Evolutionary conservation across 1,140 invertebrate genomes (phyloP).

Genomic region (Aplysia californica): DNA sequence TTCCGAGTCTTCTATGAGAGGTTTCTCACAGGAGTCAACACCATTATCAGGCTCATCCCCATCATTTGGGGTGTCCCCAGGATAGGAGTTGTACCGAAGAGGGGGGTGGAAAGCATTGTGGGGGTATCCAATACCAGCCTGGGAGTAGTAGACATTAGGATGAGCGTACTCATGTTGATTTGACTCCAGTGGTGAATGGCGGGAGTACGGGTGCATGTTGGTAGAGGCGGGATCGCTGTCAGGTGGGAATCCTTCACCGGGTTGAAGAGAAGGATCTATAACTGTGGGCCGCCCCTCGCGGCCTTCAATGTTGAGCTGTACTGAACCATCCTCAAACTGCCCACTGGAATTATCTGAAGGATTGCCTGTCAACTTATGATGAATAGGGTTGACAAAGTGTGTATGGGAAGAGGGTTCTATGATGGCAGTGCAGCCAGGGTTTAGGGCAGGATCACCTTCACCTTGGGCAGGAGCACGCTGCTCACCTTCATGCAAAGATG

Average conservation of each 20-base stretch:
- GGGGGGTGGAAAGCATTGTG: conserved; percentile 48
- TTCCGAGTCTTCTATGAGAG: no score
- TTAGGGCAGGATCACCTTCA: background rate
- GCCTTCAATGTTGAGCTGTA: no score
- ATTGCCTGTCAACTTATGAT: background rate
- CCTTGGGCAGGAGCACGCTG: background rate
- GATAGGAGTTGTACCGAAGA: conserved; percentile 19
- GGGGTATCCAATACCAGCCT: conserved; percentile 50
- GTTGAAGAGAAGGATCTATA: no score
- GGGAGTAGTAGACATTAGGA: conserved; percentile 48
- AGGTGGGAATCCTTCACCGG: no score
- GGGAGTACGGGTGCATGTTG: no score
- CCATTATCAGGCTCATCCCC: background rate
- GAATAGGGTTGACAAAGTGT: conserved; percentile 11
- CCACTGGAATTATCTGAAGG: no score
- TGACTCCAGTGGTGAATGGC: conserved; percentile 45
- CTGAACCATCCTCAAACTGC: no score
- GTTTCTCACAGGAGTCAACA: no score
- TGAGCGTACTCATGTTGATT: conserved; percentile 50
- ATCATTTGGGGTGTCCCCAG: background rate
- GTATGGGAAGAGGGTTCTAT: conserved; percentile 23
- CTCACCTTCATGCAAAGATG: background rate
- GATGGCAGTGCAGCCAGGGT: background rate
- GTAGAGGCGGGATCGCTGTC: no score
- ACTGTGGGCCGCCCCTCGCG: no score